Conservation (phyloP, 2,797 vertebrate genomes). For the Acanthurus tractus region DNA sequence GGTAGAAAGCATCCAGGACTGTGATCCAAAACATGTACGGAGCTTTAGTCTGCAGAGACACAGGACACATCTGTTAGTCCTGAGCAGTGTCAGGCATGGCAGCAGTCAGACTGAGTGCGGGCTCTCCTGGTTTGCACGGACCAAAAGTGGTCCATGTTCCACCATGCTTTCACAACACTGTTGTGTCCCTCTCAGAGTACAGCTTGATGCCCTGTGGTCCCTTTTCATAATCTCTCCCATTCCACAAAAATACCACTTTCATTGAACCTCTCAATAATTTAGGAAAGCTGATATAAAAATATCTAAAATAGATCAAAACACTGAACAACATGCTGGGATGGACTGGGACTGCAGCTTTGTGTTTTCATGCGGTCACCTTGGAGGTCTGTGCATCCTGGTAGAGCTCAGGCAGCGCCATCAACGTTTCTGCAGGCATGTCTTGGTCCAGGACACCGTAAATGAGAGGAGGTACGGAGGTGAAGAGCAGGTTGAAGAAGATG, state of each 20-base stretch:
- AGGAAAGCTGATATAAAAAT: no score
- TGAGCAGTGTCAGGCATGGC: background rate
- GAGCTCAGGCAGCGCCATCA: constrained; percentile 88
- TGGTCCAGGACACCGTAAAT: constrained; percentile 93
- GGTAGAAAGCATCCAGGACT: constrained; percentile 94
- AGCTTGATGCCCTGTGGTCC: background rate
- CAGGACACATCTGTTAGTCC: background rate
- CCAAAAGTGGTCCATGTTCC: background rate
- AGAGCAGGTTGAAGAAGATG: constrained; percentile 97
- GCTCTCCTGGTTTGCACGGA: background rate
- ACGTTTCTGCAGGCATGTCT: constrained; percentile 86
- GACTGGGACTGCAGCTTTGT: background rate
- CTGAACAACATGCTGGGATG: background rate
- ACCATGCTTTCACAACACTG: no score
- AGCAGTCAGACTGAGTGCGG: background rate
- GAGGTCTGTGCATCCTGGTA: constrained; percentile 86
- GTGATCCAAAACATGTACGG: constrained; percentile 91
- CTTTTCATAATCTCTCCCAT: background rate
- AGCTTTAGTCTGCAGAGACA: constrained; percentile 85
- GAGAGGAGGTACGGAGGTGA: constrained; percentile 93
- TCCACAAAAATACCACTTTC: background rate
- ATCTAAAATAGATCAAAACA: background rate
- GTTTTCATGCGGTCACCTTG: constrained; percentile 82
- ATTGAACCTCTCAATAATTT: no score
- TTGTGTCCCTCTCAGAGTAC: background rate